A percentile compares a stretch with the other conserved stretches of the same genome.
phyloP scores from a whole-genome alignment of 2,797 vertebrate species.

The Liparis tanakae region DNA sequence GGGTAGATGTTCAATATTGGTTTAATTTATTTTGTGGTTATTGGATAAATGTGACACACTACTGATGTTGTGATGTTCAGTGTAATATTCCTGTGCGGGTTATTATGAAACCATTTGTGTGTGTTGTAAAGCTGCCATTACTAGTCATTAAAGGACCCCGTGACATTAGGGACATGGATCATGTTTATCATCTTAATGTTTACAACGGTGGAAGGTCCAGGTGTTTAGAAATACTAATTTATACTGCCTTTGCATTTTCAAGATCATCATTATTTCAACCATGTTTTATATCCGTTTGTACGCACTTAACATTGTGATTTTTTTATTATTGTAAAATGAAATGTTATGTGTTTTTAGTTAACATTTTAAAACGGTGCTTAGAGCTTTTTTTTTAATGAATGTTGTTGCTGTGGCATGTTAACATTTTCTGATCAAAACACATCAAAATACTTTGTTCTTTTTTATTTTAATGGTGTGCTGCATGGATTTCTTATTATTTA shows the following conservation, averaged over 20 bases:
- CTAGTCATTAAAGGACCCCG: conserved; percentile 9
- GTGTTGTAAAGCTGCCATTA: conserved; percentile 44
- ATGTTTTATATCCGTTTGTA: conserved; percentile 66
- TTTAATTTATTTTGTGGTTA: conserved; percentile 48
- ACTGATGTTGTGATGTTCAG: conserved; percentile 59
- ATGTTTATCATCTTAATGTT: conserved; percentile 62
- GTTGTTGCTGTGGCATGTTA: conserved; percentile 53
- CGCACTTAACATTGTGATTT: conserved; percentile 53
- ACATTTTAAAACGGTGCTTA: conserved; percentile 37
- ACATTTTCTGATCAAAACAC: conserved; percentile 20
- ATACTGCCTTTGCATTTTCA: conserved; percentile 60
- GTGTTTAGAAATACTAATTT: conserved; percentile 39
- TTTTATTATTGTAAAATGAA: conserved; percentile 8
- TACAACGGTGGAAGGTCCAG: conserved; percentile 63
- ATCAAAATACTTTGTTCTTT: conserved; percentile 2
- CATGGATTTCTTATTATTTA: conserved; percentile 51
- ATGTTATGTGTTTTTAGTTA: conserved; percentile 27
- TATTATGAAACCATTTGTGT: conserved; percentile 32
- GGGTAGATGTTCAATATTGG: conserved; percentile 28
- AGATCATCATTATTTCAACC: conserved; percentile 29
- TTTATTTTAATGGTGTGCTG: conserved; percentile 58
- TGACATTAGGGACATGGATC: conserved; percentile 12
- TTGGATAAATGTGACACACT: conserved; percentile 64
- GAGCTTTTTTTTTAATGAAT: conserved; percentile 39
- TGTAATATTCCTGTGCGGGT: conserved; percentile 52